Base-by-base conservation (phyloP, 1,140 invertebrate genomes). In the Polypedilum vanderplanki region DNA sequence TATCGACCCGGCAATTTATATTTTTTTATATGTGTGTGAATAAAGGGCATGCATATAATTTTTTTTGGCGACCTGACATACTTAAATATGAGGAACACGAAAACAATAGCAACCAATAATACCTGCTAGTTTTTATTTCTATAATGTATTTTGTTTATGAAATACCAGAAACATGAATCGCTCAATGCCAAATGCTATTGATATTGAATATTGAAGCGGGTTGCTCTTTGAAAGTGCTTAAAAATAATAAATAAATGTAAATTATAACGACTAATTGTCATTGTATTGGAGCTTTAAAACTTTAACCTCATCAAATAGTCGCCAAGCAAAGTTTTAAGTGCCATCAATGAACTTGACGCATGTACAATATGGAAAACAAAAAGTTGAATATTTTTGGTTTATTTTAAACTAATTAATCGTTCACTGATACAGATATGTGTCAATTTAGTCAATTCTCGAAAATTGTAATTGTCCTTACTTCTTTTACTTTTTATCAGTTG, bases 111-210 rank as follows among this genome's bases (percentile, higher is more conserved):
- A 12, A 57, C 46, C 46, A 8, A 57, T 57, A 3, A 57, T 57
- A 12, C 12, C 12, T n/a, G 46, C 46, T 57, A 57, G 46, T 57
- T 15, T 46, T 15, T 57, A 12, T 57, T 57, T 57, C 12, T n/a
- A 57, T 57, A n/a, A 15, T 57, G 24, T 33, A 33, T 33, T 33
- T 33, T 33, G 24, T 5, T 33, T n/a, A 15, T 57, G 46, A 57
- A 57, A 57, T 15, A 57, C 46, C 46, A 57, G 46, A 57, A 57
- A 57, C 46, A 57, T 57, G 46, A 57, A 57, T 57, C n/a, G 46
- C 15, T 57, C 46, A 57, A 57, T 57, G 46, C n/a, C 46, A 57
- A 57, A 57, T 57, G 46, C 15, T 57, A n/a, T 57, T 57, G 46
- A 12, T n/a, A 57, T 15, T 57, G n/a, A 3, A 57, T 57, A 57